Evolutionary conservation across 35 echinoderm and acorn worm genomes (phyloP).

Genomic region (Eucidaris tribuloides): DNA sequence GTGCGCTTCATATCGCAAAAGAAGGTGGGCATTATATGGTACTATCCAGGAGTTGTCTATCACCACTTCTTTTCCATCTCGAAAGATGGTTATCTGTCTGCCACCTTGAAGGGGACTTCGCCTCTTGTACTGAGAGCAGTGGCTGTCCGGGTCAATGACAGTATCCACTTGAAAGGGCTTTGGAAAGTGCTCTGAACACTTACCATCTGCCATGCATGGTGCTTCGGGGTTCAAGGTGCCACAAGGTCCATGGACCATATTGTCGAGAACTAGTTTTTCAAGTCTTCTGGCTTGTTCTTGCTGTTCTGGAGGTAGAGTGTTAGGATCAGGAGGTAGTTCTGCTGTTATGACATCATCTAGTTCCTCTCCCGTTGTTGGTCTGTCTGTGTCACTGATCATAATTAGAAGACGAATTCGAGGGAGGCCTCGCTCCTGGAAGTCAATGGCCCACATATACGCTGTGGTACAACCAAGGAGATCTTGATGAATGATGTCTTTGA

Average conservation of each 20-base stretch:
- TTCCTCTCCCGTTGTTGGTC: background rate
- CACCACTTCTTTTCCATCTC: background rate
- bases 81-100: background rate
- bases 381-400: background rate
- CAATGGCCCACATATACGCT: background rate
- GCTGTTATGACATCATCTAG: background rate
- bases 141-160: background rate
- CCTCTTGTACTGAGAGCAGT: background rate
- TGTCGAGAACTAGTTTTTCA: background rate
- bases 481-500: background rate
- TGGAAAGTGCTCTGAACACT: conserved; percentile 37
- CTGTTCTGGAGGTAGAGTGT: background rate
- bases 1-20: background rate
- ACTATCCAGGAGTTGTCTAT: background rate
- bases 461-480: background rate
- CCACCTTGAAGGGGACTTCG: background rate
- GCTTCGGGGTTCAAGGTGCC: background rate
- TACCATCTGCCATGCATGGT: conserved; percentile 32
- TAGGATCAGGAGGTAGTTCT: background rate
- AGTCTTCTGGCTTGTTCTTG: background rate
- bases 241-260: conserved; percentile 49
- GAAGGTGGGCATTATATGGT: background rate
- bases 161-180: background rate
- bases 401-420: background rate
- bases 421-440: conserved; percentile 12